These are phyloP conservation scores for Enhydra lutris DNA, from an alignment of 2,113 vertebrate species.

Conservation along the genomic window DNA sequence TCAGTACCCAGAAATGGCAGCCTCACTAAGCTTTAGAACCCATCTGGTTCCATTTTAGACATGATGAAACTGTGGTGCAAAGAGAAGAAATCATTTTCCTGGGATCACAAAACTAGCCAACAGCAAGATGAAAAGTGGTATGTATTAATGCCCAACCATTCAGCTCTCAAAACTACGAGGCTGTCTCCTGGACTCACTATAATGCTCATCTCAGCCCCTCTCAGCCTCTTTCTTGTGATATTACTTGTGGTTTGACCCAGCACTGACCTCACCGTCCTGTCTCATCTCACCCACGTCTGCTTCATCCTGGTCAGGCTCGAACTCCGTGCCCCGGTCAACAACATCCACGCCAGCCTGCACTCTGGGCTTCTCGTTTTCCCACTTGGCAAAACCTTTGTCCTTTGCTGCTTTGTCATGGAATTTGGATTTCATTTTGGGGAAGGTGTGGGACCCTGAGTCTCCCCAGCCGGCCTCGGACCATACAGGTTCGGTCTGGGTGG, in stretches of 20 bases:
- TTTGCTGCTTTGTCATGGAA: slow-evolving; percentile 90
- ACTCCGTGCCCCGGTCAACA: slow-evolving; percentile 73
- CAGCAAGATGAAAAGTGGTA: background rate
- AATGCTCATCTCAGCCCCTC: background rate
- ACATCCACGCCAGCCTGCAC: slow-evolving; percentile 73
- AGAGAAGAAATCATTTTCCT: background rate
- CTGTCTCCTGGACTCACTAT: background rate
- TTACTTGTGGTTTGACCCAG: background rate
- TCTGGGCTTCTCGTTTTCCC: slow-evolving; percentile 90
- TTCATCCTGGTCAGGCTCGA: slow-evolving; percentile 79
- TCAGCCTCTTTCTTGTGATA: background rate
- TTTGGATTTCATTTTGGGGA: slow-evolving; percentile 96
- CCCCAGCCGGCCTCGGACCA: slow-evolving; percentile 93
- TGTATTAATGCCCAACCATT: background rate
- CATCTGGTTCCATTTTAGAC: background rate
- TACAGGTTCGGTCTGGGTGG: slow-evolving; percentile 94
- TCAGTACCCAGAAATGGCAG: background rate
- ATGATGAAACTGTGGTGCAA: background rate
- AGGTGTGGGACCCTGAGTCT: slow-evolving; percentile 93
- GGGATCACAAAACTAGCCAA: background rate
- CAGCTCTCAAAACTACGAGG: background rate
- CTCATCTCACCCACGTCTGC: slow-evolving; percentile 78
- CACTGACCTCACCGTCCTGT: slow-evolving; percentile 84
- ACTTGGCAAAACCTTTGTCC: slow-evolving; percentile 92
- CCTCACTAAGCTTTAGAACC: background rate